Base-by-base conservation (phyloP, 2,797 vertebrate genomes). In the Lagocephalus sceleratus region DNA sequence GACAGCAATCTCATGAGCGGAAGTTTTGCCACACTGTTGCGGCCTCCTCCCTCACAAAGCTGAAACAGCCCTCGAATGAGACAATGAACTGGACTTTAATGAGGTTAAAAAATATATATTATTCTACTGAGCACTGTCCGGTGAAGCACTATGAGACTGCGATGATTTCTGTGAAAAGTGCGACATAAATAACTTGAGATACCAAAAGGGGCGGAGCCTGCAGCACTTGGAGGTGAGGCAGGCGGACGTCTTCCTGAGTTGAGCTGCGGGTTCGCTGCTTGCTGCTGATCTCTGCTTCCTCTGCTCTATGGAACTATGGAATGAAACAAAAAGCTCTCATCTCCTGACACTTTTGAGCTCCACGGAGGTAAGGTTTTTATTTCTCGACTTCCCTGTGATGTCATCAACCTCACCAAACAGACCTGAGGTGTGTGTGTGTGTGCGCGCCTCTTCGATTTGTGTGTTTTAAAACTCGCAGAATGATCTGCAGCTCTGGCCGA, bases 201-300 rank as follows among this genome's bases (percentile, higher is more conserved):
- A 6, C 2, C 9, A n/a, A 19, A 46, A 6, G 65, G 59, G 82
- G 83, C 59, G 82, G 84, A 75, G 82, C 51, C 53, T 59, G 46
- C 40, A 16, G 65, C 21, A 22, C 20, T 41, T 20, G 15, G 60
- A 66, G 67, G 59, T 63, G 7, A 58, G 55, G 66, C 1, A 35
- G 55, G 63, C 1, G 35, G 58, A 63, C 14, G 46, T 58, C 68
- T 82, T 82, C 78, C 78, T 80, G 61, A 66, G 56, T 57, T 5
- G 40, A 51, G 62, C 56, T 60, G 45, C 41, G n/a, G 16, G 26
- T 9, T 14, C 2, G 48, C 45, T 38, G 39, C n/a, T 51, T 41
- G 49, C 11, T 1, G 12, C 21, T 67, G 12, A 20, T 73, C 44
- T 75, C 60, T 66, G 35, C 57, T 44, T 38, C 29, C 29, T 46